These are phyloP conservation scores for Biston betularia DNA, from an alignment of 2,888 invertebrate genomes.

Conservation along the genomic window DNA sequence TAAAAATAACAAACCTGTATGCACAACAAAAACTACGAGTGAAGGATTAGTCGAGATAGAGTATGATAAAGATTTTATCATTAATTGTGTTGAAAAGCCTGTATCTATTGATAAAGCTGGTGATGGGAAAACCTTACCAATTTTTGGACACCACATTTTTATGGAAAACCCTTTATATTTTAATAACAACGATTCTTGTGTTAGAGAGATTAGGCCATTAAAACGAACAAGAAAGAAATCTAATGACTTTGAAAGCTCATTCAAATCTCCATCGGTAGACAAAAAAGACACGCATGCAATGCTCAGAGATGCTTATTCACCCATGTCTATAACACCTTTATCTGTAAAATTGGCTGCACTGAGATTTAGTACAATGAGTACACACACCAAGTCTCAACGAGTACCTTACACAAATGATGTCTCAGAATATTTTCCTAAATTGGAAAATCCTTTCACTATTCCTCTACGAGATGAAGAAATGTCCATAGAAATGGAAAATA, in stretches of 20 bases:
- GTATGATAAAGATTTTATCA: constrained; percentile 80
- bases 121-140: constrained; percentile 79
- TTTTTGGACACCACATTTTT: constrained; percentile 80
- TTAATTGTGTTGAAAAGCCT: constrained; percentile 77
- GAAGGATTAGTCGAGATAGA: constrained; percentile 86
- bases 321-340: constrained; percentile 86
- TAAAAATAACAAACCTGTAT: constrained; percentile 60
- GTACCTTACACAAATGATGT: constrained; percentile 70
- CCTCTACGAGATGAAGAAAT: constrained; percentile 78
- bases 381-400: constrained; percentile 71
- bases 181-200: constrained; percentile 69
- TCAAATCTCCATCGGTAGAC: constrained; percentile 78
- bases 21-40: constrained; percentile 76
- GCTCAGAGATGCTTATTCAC: constrained; percentile 79
- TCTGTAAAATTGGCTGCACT: constrained; percentile 86
- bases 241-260: constrained; percentile 78
- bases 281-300: constrained; percentile 74
- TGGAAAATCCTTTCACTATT: constrained; percentile 74
- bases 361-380: constrained; percentile 84
- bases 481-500: constrained; percentile 82
- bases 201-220: constrained; percentile 70
- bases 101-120: constrained; percentile 54
- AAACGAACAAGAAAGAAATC: constrained; percentile 81
- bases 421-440: constrained; percentile 83
- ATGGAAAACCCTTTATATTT: constrained; percentile 83